Percentiles rank a stretch among this genome's conserved stretches.
Conservation (phyloP, 2,888 invertebrate genomes). For the Apamea monoglypha region DNA sequence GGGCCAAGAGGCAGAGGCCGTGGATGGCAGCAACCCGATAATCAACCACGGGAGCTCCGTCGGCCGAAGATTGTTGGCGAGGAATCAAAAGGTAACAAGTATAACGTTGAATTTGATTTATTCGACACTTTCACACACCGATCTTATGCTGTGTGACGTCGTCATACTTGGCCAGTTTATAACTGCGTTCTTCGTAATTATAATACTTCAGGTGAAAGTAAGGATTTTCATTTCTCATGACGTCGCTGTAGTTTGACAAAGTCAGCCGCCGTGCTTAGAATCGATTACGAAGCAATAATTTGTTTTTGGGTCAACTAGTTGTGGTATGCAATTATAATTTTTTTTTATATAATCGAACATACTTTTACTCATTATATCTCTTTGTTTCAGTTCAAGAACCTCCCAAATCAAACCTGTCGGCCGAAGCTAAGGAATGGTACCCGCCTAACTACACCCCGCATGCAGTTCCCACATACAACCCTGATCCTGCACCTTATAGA, state of each 20-base stretch:
- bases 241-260: constrained; percentile 83
- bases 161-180: constrained; percentile 76
- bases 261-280: constrained; percentile 71
- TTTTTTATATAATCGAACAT: constrained; percentile 48
- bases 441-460: constrained; percentile 88
- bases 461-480: constrained; percentile 75
- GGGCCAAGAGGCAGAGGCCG: constrained; percentile 89
- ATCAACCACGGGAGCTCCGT: constrained; percentile 87
- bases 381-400: constrained; percentile 76
- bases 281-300: constrained; percentile 67
- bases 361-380: constrained; percentile 43
- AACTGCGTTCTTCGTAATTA: constrained; percentile 79
- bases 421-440: constrained; percentile 91
- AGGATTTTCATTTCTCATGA: constrained; percentile 87
- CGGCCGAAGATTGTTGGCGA: constrained; percentile 82
- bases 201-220: constrained; percentile 87
- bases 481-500: constrained; percentile 80
- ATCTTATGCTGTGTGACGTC: constrained; percentile 75
- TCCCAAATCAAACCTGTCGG: constrained; percentile 88
- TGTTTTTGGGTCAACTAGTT: constrained; percentile 69
- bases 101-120: constrained; percentile 55
- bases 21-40: constrained; percentile 87
- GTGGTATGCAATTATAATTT: constrained; percentile 32
- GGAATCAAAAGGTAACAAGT: constrained; percentile 81
- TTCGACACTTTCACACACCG: constrained; percentile 73